Evolutionary conservation across 2,888 invertebrate genomes (phyloP), one percentile per base, ranked within the genome.

Genomic region (Drosophila fungiperda): DNA sequence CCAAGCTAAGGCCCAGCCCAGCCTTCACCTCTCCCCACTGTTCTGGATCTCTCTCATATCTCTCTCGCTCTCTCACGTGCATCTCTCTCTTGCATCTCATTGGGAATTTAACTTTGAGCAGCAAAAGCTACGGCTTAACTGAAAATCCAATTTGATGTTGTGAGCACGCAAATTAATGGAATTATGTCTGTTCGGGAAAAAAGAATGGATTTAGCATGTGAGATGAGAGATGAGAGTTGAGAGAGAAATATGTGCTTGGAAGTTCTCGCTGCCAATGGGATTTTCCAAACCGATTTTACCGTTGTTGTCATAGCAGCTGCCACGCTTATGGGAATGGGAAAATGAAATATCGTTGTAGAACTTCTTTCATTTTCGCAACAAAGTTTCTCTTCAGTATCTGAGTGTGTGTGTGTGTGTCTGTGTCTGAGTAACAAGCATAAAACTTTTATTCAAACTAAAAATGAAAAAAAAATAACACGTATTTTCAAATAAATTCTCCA

Each of bases 301-400:
- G 64, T 66, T 78, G 76, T 78, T 78, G 78, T 78, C 67, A 64
- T 58, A 68, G 70, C 33, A 57, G 45, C 63, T 48, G 61, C 53
- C 63, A 15, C n/a, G 20, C 36, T 52, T 32, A 55, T 40, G 35
- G 42, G 36, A 50, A 63, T 15, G 55, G 52, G 32, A 54, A 71
- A 73, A 70, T 74, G 68, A 73, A 80, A 79, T 80, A 73, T 84
- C 78, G 84, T 89, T 89, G 76, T 85, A 76, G 80, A 86, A 86
- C 85, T 86, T 87, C 85, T 89, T 87, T 85, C 80, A 89, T 87
- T 89, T 88, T 72, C 54, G 72, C 64, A 84, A 82, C 75, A 84
- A 88, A 86, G 68, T 85, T 88, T 87, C 52, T 26, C 29, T 55
- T 42, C 63, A 73, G 73, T 87, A 77, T 54, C 7, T 62, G 61